A percentile compares a stretch with the other conserved stretches of the same genome.
phyloP scores from a whole-genome alignment of 2,113 vertebrate genomes.

The Diphyllodes magnificus region DNA sequence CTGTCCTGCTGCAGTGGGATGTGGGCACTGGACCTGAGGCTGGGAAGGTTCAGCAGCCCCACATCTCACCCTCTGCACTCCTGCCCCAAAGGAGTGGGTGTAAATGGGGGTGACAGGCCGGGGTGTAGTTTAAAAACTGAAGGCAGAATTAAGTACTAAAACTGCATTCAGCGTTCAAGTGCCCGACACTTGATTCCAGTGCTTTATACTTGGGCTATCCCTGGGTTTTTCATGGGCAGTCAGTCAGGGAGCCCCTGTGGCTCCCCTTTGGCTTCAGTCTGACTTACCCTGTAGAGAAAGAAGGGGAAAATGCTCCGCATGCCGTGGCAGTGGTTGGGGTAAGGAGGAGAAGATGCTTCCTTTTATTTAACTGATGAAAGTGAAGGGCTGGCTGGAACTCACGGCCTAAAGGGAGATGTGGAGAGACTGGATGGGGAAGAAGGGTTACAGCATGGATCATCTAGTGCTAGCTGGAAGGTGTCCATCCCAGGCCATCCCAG shows the following conservation, averaged over 20 bases:
- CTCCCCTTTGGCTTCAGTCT: not conserved
- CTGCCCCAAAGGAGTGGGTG: not conserved
- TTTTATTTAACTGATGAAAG: not conserved
- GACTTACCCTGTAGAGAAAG: not conserved
- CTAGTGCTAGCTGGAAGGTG: not conserved
- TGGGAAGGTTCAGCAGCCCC: not conserved
- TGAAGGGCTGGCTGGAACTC: not conserved
- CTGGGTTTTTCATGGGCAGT: not conserved
- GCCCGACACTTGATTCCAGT: not conserved
- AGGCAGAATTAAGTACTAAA: not conserved
- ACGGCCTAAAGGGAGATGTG: not conserved
- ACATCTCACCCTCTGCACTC: not conserved
- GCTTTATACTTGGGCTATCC: not conserved
- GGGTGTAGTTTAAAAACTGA: not conserved
- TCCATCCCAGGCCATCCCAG: not conserved
- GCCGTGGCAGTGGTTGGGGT: rapidly evolving
- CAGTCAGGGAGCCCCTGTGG: too few species aligned
- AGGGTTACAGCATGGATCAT: not conserved
- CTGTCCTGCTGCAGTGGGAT: not conserved
- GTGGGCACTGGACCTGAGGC: not conserved
- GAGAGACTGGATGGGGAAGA: not conserved
- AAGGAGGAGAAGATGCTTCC: not conserved
- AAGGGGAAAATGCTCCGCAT: not conserved
- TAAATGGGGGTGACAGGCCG: not conserved
- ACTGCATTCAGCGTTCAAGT: not conserved